Evolutionary conservation across 2,888 invertebrate species (phyloP), one percentile per base, ranked within the genome.

Genomic region (Ochropleura leucogaster): DNA sequence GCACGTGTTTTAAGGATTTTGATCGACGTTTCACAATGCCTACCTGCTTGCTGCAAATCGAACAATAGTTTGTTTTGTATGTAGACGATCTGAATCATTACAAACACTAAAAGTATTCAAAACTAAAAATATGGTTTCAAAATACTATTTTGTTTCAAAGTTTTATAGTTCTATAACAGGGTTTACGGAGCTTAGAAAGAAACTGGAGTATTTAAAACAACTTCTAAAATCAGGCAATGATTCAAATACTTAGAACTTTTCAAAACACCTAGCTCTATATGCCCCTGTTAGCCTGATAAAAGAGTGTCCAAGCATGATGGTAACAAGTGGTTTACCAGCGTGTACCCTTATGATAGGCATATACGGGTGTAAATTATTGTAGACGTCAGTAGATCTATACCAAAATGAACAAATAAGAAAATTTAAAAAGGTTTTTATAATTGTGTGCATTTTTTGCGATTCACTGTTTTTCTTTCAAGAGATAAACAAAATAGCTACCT

Each of bases 1-100:
- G 74, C 70, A 75, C 16, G 70, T 79, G 70, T 79, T 69, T 78
- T 40, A 16, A 7, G 16, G 4, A 49, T 57, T 51, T 57, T 0
- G n/a, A 77, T 16, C 20, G n/a, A 55, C 9, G 9, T n/a, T 16
- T 68, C 30, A 18, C 55, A 18, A 59, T 18, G 5, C 14, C 9
- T 47, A 63, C n/a, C 8, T 46, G 14, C 12, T 3, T 46, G 16
- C 16, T 64, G 47, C 47, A 30, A 47, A 64, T 47, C 64, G 12
- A 42, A 42, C 10, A 42, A 42, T 6, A 60, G 14, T 30, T 12
- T 30, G 3, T 7, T 59, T 10, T 30, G 20, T 53, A 20, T n/a
- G 20, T 47, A 44, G 65, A 46, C 46, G 12, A 72, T 3, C 12
- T 18, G 10, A 42, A 44, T 12, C 18, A 72, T 42, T 47, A 16